phyloP scores from a whole-genome alignment of 2,797 vertebrate species.

The Gobio occitaniae region DNA sequence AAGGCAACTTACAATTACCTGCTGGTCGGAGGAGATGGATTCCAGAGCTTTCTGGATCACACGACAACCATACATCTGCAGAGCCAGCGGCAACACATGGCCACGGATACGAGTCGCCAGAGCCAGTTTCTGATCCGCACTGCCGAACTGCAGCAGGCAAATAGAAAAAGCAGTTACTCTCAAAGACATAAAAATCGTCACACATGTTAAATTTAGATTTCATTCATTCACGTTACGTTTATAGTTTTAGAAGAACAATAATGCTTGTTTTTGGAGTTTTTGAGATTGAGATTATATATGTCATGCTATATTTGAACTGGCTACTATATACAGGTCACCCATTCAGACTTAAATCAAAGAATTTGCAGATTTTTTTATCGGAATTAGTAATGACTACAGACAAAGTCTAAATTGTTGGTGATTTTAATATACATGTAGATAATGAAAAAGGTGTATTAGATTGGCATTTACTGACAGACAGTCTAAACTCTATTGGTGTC shows the following conservation, averaged over 20 bases:
- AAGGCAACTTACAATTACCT: slow-evolving; percentile 94
- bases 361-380: no score
- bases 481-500: no score
- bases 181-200: neutral
- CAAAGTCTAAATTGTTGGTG: no score
- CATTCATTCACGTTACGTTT: neutral
- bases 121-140: slow-evolving; percentile 94
- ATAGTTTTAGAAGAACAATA: neutral
- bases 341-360: no score
- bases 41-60: slow-evolving; percentile 98
- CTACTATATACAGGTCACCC: no score
- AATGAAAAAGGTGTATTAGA: no score
- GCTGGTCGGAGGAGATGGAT: slow-evolving; percentile 98
- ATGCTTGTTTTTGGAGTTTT: no score
- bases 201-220: neutral
- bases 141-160: slow-evolving; percentile 86
- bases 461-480: no score
- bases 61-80: slow-evolving; percentile 98
- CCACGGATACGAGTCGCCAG: slow-evolving; percentile 95
- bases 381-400: no score
- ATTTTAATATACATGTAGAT: no score
- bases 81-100: slow-evolving; percentile 92
- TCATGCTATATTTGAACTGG: no score
- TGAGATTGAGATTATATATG: no score
- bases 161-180: neutral